Percentiles rank a stretch among this genome's conserved stretches.
These are phyloP conservation scores for Slavum lentiscoides DNA, from an alignment of 2,888 invertebrate species.

Conservation along the genomic window DNA sequence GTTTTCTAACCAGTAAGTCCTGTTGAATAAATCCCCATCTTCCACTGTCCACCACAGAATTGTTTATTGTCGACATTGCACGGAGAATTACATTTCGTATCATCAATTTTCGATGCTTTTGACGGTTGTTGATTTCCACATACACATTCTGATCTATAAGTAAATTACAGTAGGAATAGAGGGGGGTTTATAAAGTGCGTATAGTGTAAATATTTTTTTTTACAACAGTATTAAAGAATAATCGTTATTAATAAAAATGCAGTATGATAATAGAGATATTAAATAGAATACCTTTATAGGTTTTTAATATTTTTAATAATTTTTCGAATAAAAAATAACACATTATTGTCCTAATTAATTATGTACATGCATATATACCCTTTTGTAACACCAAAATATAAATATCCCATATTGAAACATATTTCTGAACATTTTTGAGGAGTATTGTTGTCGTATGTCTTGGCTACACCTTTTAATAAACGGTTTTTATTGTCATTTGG, in stretches of 20 bases:
- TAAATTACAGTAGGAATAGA: background rate
- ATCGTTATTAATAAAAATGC: no score
- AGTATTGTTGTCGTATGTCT: constrained; percentile 54
- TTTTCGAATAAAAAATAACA: no score
- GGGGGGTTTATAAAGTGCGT: no score
- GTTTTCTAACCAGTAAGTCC: constrained; percentile 51
- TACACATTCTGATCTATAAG: constrained; percentile 23
- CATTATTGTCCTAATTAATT: background rate
- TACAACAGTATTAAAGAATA: no score
- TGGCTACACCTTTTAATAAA: constrained; percentile 54
- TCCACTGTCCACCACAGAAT: constrained; percentile 56
- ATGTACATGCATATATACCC: constrained; percentile 36
- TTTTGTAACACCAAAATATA: constrained; percentile 53
- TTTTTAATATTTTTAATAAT: no score
- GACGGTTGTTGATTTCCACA: constrained; percentile 45
- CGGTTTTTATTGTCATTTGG: constrained; percentile 49
- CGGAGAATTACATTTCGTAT: constrained; percentile 54
- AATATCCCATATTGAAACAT: constrained; percentile 54
- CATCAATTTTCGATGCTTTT: constrained; percentile 27
- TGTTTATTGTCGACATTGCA: constrained; percentile 55
- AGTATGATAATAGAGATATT: no score
- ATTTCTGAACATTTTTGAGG: constrained; percentile 52
- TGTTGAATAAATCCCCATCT: constrained; percentile 55
- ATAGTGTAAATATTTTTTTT: no score
- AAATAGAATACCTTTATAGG: no score